phyloP scores from a whole-genome alignment of 1,140 invertebrate genomes.

The Aphelenchoides avenae region DNA sequence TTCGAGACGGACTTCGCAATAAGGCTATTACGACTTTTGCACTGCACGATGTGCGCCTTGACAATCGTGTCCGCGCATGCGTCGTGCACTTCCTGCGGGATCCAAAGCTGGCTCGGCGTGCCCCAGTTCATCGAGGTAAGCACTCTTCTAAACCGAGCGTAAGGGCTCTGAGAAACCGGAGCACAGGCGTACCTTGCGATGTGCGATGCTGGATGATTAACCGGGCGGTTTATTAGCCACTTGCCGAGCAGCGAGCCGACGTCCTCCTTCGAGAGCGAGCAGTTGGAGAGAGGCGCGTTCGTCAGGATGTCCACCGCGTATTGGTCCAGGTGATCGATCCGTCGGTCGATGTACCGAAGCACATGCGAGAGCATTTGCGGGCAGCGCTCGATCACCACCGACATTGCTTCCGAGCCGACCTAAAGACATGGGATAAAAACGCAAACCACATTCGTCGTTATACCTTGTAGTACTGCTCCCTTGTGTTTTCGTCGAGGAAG shows the following conservation, averaged over 20 bases:
- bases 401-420: conserved; percentile 41
- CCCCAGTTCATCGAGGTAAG: conserved; percentile 34
- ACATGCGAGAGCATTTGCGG: conserved; percentile 25
- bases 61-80: conserved; percentile 24
- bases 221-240: conserved; percentile 32
- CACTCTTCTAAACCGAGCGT: conserved; percentile 24
- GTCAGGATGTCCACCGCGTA: conserved; percentile 42
- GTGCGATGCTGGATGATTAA: conserved; percentile 25
- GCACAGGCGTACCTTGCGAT: conserved; percentile 20
- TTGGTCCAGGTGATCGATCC: conserved; percentile 39
- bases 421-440: conserved; percentile 7
- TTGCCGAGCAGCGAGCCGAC: conserved; percentile 34
- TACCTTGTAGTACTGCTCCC: conserved; percentile 38
- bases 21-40: conserved; percentile 34
- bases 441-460: conserved; percentile 11
- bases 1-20: conserved; percentile 42
- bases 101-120: conserved; percentile 17
- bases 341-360: conserved; percentile 33
- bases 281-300: conserved; percentile 28
- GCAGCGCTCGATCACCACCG: conserved; percentile 26
- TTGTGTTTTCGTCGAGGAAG: conserved; percentile 32
- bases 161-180: no score
- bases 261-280: conserved; percentile 23
- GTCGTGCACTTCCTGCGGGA: conserved; percentile 28
- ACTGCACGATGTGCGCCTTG: conserved; percentile 42